Percentiles rank a stretch among this genome's conserved stretches.
Conservation (phyloP, 2,797 vertebrate genomes). For the Sebastes matsubarae region DNA sequence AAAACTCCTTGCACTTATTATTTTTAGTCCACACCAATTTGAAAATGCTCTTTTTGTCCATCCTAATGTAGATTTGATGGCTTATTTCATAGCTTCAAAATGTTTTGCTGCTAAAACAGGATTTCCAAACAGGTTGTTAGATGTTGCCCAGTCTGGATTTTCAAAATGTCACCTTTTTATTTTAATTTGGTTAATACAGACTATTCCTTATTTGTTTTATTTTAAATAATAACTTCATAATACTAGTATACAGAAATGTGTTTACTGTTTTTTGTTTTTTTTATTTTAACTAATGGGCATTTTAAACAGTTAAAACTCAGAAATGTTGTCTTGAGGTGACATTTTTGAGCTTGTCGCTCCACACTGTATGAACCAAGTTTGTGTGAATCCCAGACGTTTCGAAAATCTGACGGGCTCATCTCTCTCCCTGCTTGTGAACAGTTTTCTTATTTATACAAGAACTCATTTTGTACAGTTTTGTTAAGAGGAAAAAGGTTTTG, state of each 20-base stretch:
- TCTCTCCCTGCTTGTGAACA: conserved; percentile 77
- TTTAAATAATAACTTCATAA: neutral
- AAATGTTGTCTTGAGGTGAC: neutral
- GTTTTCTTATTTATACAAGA: conserved; percentile 88
- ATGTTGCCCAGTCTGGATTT: conserved; percentile 57
- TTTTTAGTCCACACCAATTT: conserved; percentile 52
- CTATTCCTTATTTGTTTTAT: neutral
- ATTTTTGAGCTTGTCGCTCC: neutral
- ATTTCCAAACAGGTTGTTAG: conserved; percentile 70
- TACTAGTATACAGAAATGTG: neutral
- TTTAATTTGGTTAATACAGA: conserved; percentile 24
- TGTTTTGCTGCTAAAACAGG: conserved; percentile 86
- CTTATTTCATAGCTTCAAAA: conserved; percentile 88
- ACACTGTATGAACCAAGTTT: conserved; percentile 40
- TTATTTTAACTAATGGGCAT: neutral
- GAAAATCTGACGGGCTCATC: conserved; percentile 64
- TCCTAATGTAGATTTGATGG: conserved; percentile 44
- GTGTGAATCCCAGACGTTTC: conserved; percentile 48
- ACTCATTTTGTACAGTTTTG: conserved; percentile 88
- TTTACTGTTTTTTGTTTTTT: neutral
- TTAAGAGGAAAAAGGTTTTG: conserved; percentile 78
- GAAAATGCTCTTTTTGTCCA: conserved; percentile 39
- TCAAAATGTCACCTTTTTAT: conserved; percentile 50
- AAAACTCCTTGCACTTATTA: conserved; percentile 68
- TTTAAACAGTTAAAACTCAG: neutral